These are phyloP conservation scores for Vombatus ursinus DNA, from an alignment of 2,113 vertebrate species.

Conservation along the genomic window DNA sequence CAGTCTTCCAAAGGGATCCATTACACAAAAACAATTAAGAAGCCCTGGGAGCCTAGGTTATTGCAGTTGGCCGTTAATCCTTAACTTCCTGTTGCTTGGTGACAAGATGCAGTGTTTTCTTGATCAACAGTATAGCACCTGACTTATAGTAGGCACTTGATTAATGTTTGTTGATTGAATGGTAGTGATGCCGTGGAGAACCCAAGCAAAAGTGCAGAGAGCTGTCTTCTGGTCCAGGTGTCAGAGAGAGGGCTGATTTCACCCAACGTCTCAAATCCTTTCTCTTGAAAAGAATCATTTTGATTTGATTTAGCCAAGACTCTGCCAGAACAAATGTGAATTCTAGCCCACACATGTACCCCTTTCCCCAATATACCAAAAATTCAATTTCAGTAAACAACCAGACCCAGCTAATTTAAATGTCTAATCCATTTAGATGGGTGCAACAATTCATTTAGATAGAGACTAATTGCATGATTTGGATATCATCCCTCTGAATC, in stretches of 20 bases:
- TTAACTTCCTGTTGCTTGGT: not conserved
- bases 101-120: not conserved
- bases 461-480: conserved; percentile 56
- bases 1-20: not conserved
- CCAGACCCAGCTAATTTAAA: conserved; percentile 73
- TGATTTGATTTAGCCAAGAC: conserved; percentile 26
- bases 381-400: conserved; percentile 63
- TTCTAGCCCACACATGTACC: conserved; percentile 58
- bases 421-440: conserved; percentile 70
- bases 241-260: conserved; percentile 12
- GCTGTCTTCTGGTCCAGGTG: not conserved
- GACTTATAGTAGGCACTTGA: not conserved
- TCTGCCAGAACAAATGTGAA: conserved; percentile 51
- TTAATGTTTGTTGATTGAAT: not conserved
- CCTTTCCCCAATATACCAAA: conserved; percentile 69
- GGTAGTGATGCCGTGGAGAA: not conserved
- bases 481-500: conserved; percentile 45
- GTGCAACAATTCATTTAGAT: conserved; percentile 53
- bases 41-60: not conserved
- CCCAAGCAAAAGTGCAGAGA: not conserved
- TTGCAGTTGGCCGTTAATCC: not conserved
- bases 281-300: conserved; percentile 15
- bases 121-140: not conserved
- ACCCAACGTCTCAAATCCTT: conserved; percentile 8
- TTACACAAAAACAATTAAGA: not conserved